Evolutionary conservation across 2,113 vertebrate genomes (phyloP).

Genomic region (Ctenomys sociabilis): DNA sequence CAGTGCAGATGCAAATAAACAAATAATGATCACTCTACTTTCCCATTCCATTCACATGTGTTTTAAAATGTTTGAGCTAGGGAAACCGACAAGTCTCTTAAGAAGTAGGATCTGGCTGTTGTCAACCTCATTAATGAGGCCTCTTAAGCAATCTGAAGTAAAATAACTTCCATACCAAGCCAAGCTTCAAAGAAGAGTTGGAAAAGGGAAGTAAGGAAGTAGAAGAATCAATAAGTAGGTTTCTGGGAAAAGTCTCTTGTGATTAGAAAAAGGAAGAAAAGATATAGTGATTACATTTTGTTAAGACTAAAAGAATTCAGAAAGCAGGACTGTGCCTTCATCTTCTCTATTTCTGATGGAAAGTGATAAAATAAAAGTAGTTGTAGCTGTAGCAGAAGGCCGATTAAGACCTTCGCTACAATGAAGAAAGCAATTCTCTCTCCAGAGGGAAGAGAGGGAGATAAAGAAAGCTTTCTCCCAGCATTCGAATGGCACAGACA

Average conservation of each 20-base stretch:
- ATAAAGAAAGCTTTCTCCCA: not conserved
- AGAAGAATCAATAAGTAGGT: slow-evolving; percentile 32
- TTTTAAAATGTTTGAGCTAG: not conserved
- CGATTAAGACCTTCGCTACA: slow-evolving; percentile 39
- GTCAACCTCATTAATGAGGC: slow-evolving; percentile 52
- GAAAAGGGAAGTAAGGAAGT: slow-evolving; percentile 26
- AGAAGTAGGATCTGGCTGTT: slow-evolving; percentile 47
- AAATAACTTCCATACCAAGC: slow-evolving; percentile 44
- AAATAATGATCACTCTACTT: not conserved
- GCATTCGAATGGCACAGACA: not conserved
- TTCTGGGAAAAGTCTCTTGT: slow-evolving; percentile 50
- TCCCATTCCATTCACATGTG: not conserved
- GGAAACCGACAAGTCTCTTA: slow-evolving; percentile 22
- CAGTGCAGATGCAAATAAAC: not conserved
- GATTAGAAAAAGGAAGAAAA: slow-evolving; percentile 17
- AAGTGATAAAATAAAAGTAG: slow-evolving; percentile 28
- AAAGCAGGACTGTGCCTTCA: not conserved
- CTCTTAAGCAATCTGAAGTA: slow-evolving; percentile 62
- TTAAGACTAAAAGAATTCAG: slow-evolving; percentile 39
- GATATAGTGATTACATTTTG: slow-evolving; percentile 48
- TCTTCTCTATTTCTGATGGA: slow-evolving; percentile 34
- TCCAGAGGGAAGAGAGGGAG: not conserved
- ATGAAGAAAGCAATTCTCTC: slow-evolving; percentile 27
- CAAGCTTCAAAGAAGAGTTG: slow-evolving; percentile 62
- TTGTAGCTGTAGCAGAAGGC: slow-evolving; percentile 16